Percentiles rank a stretch among this genome's conserved stretches.
phyloP scores from a whole-genome alignment of 2,888 invertebrate genomes.

The Teleiodes luculella region DNA sequence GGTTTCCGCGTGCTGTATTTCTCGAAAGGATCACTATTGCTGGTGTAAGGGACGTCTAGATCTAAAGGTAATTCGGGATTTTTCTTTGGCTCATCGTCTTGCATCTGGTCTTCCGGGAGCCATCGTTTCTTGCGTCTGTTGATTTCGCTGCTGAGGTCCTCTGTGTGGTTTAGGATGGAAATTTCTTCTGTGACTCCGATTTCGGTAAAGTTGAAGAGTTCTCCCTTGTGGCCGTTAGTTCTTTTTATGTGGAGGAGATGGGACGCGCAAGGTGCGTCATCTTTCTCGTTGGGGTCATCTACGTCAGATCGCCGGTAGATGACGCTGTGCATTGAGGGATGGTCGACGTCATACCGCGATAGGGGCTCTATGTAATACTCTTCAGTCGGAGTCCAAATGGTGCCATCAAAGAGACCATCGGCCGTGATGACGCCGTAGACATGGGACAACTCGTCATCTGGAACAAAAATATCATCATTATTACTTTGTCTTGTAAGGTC shows the following conservation, averaged over 20 bases:
- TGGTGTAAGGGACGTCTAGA: conserved; percentile 82
- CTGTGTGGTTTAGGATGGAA: conserved; percentile 52
- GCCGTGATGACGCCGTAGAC: conserved; percentile 92
- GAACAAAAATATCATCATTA: conserved; percentile 47
- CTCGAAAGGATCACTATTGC: conserved; percentile 77
- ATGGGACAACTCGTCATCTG: conserved; percentile 89
- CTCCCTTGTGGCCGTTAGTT: conserved; percentile 53
- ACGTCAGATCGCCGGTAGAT: conserved; percentile 91
- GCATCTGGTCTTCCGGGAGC: conserved; percentile 83
- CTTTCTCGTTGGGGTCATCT: conserved; percentile 61
- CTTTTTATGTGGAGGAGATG: conserved; percentile 77
- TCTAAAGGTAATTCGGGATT: conserved; percentile 82
- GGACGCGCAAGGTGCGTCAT: conserved; percentile 75
- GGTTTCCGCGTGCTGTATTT: conserved; percentile 70
- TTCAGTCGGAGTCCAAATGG: conserved; percentile 86
- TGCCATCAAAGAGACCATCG: conserved; percentile 94
- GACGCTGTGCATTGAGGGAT: conserved; percentile 85
- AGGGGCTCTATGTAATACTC: conserved; percentile 92
- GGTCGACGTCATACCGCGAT: conserved; percentile 80
- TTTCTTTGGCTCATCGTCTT: conserved; percentile 78
- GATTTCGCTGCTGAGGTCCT: conserved; percentile 57
- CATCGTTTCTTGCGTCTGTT: conserved; percentile 79
- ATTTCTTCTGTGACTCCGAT: conserved; percentile 45
- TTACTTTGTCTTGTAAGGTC: no score
- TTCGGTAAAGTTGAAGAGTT: conserved; percentile 63